phyloP scores from a whole-genome alignment of 2,888 invertebrate genomes.

The Acleris laterana region DNA sequence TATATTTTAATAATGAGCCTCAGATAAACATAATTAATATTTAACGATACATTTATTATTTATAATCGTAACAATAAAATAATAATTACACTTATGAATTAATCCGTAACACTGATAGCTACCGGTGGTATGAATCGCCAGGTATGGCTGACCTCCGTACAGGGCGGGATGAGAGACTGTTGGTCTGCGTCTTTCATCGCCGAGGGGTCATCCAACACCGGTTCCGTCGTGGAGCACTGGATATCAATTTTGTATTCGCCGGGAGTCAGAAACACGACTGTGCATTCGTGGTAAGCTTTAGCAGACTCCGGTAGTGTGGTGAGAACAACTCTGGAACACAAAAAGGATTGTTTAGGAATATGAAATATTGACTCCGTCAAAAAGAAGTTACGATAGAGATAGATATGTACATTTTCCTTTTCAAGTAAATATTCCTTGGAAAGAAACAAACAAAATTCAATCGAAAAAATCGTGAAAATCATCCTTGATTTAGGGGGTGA shows the following conservation, averaged over 20 bases:
- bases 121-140: conserved; percentile 95
- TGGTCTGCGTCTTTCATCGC: conserved; percentile 58
- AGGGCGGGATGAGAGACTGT: conserved; percentile 64
- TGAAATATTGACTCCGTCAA: no score
- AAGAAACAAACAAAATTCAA: no score
- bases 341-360: no score
- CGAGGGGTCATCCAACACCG: conserved; percentile 66
- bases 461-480: no score
- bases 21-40: conserved; percentile 28
- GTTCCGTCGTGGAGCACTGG: conserved; percentile 90
- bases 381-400: no score
- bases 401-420: no score
- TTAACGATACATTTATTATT: conserved; percentile 24
- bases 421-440: no score
- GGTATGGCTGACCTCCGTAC: conserved; percentile 85
- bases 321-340: conserved; percentile 81
- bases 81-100: conserved; percentile 42
- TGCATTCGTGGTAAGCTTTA: conserved; percentile 90
- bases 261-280: conserved; percentile 93
- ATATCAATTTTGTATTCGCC: conserved; percentile 96
- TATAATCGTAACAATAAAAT: conserved; percentile 16
- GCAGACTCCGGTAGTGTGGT: conserved; percentile 89
- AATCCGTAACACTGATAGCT: conserved; percentile 90
- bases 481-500: no score
- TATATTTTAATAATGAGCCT: conserved; percentile 34